Percentiles rank a stretch among this genome's conserved stretches.
These are phyloP conservation scores for Micromesistius poutassou DNA, from an alignment of 2,797 vertebrate species.

Conservation along the genomic window DNA sequence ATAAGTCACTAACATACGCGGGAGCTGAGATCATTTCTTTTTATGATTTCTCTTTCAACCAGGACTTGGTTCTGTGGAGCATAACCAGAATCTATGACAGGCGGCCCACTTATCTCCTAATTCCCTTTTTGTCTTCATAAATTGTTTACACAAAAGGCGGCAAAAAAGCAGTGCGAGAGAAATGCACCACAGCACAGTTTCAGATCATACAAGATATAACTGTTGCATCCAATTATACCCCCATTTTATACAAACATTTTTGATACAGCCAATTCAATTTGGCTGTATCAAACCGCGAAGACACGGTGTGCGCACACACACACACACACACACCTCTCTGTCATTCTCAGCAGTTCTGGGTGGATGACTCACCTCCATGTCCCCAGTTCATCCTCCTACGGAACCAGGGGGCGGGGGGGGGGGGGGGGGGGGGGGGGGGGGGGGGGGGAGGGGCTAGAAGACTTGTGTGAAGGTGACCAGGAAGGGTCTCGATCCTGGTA, in stretches of 20 bases:
- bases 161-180: not conserved
- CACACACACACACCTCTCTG: too few species aligned
- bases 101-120: not conserved
- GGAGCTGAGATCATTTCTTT: constrained; percentile 31
- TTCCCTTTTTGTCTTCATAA: not conserved
- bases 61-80: too few species aligned
- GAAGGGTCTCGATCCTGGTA: not conserved
- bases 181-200: not conserved
- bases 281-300: too few species aligned
- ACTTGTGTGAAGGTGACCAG: not conserved
- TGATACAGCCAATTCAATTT: not conserved
- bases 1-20: constrained; percentile 22
- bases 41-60: not conserved
- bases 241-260: not conserved
- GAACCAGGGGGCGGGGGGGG: too few species aligned
- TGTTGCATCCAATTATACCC: not conserved
- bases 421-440: too few species aligned
- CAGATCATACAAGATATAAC: not conserved
- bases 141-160: not conserved
- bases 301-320: too few species aligned
- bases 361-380: too few species aligned
- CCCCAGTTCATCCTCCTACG: too few species aligned
- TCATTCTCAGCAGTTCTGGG: too few species aligned
- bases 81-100: not conserved
- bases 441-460: too few species aligned